Conservation (phyloP, 2,797 vertebrate genomes). For the Anguilla marmorata region DNA sequence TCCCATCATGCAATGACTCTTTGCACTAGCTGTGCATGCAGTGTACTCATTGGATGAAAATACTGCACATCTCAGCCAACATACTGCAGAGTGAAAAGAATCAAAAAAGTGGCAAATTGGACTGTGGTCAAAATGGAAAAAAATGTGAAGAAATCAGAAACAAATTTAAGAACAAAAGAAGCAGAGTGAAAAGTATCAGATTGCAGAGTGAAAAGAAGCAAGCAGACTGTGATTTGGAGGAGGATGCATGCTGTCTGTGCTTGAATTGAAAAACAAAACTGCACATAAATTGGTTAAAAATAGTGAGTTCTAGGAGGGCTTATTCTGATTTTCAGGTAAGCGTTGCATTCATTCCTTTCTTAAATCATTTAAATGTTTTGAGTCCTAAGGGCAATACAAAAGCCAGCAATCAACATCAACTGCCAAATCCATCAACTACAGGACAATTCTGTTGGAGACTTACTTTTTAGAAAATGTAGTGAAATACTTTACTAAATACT, state of each 20-base stretch:
- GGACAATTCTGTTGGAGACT: neutral
- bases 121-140: too few relatives aligned
- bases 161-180: too few relatives aligned
- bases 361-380: neutral
- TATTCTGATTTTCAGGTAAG: neutral
- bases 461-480: neutral
- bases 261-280: neutral
- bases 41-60: neutral
- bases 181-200: too few relatives aligned
- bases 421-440: neutral
- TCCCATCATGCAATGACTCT: neutral
- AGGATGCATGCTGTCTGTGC: neutral
- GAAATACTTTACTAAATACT: neutral
- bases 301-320: neutral
- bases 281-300: neutral
- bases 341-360: neutral
- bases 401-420: neutral
- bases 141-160: too few relatives aligned
- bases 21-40: neutral
- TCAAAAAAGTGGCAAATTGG: neutral
- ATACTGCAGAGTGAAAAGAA: neutral
- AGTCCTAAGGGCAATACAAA: neutral
- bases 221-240: neutral
- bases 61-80: neutral
- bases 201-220: too few relatives aligned